Conservation (phyloP, 1,140 invertebrate species). For the Calephelis nemesis region DNA sequence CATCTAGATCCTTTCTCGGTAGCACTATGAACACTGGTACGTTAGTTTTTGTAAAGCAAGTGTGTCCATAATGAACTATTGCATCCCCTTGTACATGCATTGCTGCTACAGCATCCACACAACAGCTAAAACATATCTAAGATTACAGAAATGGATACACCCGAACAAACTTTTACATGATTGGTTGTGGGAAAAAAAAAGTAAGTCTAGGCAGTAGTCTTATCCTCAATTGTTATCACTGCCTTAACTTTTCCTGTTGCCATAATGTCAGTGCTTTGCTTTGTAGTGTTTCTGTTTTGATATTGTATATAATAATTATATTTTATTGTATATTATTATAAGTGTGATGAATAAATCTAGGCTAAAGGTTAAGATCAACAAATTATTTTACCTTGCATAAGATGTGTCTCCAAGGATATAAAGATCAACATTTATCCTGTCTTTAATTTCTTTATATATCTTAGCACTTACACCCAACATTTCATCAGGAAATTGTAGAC, state of each 20-base stretch:
- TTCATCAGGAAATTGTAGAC: constrained; percentile 94
- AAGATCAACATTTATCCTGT: constrained; percentile 80
- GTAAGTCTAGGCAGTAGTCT: too few species aligned
- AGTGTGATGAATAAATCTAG: too few species aligned
- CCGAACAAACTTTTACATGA: too few species aligned
- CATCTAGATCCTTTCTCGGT: constrained; percentile 80
- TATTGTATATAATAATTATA: too few species aligned
- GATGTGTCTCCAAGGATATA: constrained; percentile 96
- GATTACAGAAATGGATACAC: background rate
- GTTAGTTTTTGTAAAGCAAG: constrained; percentile 88
- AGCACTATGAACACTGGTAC: constrained; percentile 88
- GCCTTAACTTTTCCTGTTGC: too few species aligned
- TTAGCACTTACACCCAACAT: constrained; percentile 85
- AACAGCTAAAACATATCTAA: constrained; percentile 84
- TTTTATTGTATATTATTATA: too few species aligned
- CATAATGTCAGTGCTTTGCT: too few species aligned
- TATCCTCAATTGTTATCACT: too few species aligned
- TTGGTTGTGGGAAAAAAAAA: too few species aligned
- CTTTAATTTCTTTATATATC: constrained; percentile 84
- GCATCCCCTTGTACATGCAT: constrained; percentile 91
- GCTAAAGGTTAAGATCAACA: background rate
- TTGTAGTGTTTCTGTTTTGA: too few species aligned
- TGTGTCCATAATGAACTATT: constrained; percentile 94
- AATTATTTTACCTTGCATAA: constrained; percentile 87
- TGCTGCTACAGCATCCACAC: constrained; percentile 94